Conservation (phyloP, 2,888 invertebrate species). For the Ennomos erosarius region DNA sequence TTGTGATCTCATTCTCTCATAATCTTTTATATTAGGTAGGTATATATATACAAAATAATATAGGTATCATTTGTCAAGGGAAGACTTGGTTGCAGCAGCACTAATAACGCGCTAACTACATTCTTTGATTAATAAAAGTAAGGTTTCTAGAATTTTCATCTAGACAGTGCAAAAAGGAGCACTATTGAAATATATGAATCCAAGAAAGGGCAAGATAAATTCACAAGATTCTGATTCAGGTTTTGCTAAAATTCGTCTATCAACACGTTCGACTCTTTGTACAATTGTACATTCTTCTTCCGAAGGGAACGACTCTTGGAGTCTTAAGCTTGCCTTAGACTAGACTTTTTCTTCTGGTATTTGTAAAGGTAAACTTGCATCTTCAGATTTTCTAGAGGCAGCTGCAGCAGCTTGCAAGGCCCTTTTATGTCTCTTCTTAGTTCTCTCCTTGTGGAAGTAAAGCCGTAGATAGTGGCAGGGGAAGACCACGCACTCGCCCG, state of each 20-base stretch:
- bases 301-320: slow-evolving; percentile 7
- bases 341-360: slow-evolving; percentile 76
- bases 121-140: too few relatives aligned
- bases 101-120: background rate
- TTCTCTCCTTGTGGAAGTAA: slow-evolving; percentile 89
- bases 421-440: slow-evolving; percentile 83
- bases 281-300: slow-evolving; percentile 8
- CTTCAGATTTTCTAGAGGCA: slow-evolving; percentile 65
- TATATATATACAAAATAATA: slow-evolving; percentile 19
- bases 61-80: slow-evolving; percentile 4
- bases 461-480: slow-evolving; percentile 93
- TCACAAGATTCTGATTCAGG: too few relatives aligned
- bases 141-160: too few relatives aligned
- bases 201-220: too few relatives aligned
- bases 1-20: slow-evolving; percentile 12
- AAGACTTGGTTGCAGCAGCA: slow-evolving; percentile 12
- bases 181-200: too few relatives aligned
- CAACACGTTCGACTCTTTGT: background rate
- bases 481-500: slow-evolving; percentile 93
- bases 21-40: background rate
- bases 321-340: slow-evolving; percentile 15
- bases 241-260: too few relatives aligned
- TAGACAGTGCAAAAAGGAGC: too few relatives aligned
- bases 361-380: slow-evolving; percentile 70
- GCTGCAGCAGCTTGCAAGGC: slow-evolving; percentile 64